Conservation (phyloP, 2,888 invertebrate genomes). For the Notodonta ziczac region DNA sequence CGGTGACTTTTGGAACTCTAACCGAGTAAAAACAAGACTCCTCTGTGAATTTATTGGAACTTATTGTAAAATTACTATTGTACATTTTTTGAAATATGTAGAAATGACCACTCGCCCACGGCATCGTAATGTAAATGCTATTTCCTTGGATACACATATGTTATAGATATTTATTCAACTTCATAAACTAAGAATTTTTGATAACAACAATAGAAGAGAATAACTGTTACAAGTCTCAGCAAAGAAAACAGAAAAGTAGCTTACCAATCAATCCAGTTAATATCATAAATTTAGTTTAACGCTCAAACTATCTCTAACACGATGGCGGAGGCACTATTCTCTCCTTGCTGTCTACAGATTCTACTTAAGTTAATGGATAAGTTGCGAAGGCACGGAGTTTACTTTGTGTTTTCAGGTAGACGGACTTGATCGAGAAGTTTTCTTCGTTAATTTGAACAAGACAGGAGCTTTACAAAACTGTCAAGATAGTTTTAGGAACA, state of each 20-base stretch:
- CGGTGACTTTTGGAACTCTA: conserved; percentile 42
- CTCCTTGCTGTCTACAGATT: conserved; percentile 81
- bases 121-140: too few species aligned
- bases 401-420: conserved; percentile 84
- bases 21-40: conserved; percentile 25
- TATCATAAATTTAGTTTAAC: conserved; percentile 73
- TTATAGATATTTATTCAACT: too few species aligned
- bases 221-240: too few species aligned
- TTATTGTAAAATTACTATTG: conserved; percentile 26
- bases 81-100: conserved; percentile 13
- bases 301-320: conserved; percentile 68
- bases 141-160: too few species aligned
- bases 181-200: too few species aligned
- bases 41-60: conserved; percentile 14
- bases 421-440: conserved; percentile 82
- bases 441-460: conserved; percentile 83
- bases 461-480: conserved; percentile 74
- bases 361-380: conserved; percentile 84
- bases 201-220: too few species aligned
- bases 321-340: conserved; percentile 66
- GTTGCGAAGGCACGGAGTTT: conserved; percentile 82
- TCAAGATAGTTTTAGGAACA: conserved; percentile 67
- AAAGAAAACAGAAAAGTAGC: conserved; percentile 3
- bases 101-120: too few species aligned
- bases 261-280: conserved; percentile 59